Base-by-base conservation (phyloP, 1,140 invertebrate species). In the Gryon sp. region DNA sequence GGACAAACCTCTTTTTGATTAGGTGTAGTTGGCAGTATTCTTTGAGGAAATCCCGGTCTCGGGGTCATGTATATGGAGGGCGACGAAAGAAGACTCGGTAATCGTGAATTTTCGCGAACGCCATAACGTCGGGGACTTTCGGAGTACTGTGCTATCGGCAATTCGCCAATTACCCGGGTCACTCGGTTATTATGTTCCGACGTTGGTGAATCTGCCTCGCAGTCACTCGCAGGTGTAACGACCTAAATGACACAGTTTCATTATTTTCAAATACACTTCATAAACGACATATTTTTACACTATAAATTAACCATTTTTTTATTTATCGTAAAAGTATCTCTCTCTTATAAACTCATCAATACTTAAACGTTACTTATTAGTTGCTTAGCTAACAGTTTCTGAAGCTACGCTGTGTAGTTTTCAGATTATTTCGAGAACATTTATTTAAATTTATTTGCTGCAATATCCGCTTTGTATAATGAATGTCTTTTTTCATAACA, bases 121-220 rank as follows among this genome's bases (percentile, higher is more conserved):
- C 95, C 96, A 84, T 97, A 97, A 70, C 96, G 91, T 73, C 95
- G 90, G 2, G 96, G 96, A 26, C 96, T 97, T 14, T 95, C 96
- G 72, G 97, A 96, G 86, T 98, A 98, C 78, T 97, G 95, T 24
- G 95, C 95, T 79, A 97, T 96, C 8, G 95, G 95, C 74, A 97
- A 87, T 88, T 93, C 94, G 15, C 96, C 96, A 84, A 97, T 97
- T 43, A 96, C 92, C 76, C 94, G 92, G 38, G 93, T 91, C 6
- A 94, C 92, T 89, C 93, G 92, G 41, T 87, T 86, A 79, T 87
- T 88, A 52, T 82, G 84, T 65, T 90, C 89, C 4, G 89, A 87
- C 3, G 89, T 90, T 9, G 87, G 83, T n/a, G 88, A 90, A 48
- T 89, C 87, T 5, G 52, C 82, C 57, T 90, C 90, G 50, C 87